These are phyloP conservation scores for Sympetrum striolatum DNA, from an alignment of 2,888 invertebrate species.

Conservation along the genomic window DNA sequence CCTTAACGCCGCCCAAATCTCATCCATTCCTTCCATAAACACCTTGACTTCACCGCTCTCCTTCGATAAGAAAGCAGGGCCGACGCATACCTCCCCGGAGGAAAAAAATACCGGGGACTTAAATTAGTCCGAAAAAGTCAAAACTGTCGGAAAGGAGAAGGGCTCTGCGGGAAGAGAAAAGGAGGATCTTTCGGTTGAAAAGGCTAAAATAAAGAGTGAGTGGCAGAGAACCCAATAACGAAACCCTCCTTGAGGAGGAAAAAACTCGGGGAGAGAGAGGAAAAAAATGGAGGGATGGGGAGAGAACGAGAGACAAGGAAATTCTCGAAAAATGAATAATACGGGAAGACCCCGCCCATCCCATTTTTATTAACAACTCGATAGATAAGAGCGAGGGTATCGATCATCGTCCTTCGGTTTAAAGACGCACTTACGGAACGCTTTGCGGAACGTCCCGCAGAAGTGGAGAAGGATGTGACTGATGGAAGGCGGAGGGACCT, in stretches of 20 bases:
- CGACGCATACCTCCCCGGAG: background rate
- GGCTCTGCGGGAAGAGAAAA: background rate
- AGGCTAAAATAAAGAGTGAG: background rate
- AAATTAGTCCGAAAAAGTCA: background rate
- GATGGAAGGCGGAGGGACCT: background rate
- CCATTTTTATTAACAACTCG: background rate
- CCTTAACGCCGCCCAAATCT: background rate
- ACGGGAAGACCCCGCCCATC: background rate
- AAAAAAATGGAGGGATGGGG: background rate
- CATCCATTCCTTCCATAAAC: background rate
- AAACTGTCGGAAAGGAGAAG: background rate
- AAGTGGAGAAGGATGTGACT: background rate
- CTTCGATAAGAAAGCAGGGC: background rate
- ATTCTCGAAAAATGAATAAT: too few relatives aligned
- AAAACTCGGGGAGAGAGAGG: too few relatives aligned
- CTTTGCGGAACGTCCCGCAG: background rate
- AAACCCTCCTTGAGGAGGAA: background rate
- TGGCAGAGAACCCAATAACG: slow-evolving; percentile 16
- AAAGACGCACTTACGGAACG: background rate
- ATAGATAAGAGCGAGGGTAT: background rate
- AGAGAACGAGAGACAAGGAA: background rate
- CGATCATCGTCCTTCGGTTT: background rate
- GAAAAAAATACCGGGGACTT: background rate
- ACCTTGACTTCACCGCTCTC: background rate
- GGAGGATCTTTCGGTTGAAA: background rate